These are phyloP conservation scores for Chironomus riparius DNA, from an alignment of 2,888 invertebrate genomes.

Conservation along the genomic window DNA sequence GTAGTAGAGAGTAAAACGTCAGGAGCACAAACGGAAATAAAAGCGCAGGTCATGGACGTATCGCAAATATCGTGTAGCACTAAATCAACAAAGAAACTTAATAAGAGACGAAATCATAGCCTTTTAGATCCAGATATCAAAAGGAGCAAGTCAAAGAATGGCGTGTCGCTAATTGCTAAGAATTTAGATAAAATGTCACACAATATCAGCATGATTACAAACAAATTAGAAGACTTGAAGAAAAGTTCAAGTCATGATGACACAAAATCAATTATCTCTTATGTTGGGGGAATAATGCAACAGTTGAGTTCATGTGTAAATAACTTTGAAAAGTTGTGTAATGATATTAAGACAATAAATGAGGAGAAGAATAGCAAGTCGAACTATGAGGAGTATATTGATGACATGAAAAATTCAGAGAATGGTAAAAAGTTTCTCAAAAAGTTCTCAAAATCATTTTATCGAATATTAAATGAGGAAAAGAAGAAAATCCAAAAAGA, in stretches of 20 bases:
- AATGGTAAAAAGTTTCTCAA: slow-evolving; percentile 38
- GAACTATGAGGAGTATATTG: slow-evolving; percentile 38
- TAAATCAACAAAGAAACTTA: not conserved
- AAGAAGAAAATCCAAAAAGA: not conserved
- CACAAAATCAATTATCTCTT: slow-evolving; percentile 29
- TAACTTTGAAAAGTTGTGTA: slow-evolving; percentile 33
- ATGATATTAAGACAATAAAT: slow-evolving; percentile 4
- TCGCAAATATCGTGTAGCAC: not conserved
- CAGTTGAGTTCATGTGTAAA: slow-evolving; percentile 34
- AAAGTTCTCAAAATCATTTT: slow-evolving; percentile 29
- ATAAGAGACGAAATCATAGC: not conserved
- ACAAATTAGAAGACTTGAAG: slow-evolving; percentile 9
- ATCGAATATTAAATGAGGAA: slow-evolving; percentile 1
- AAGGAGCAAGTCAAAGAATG: not conserved
- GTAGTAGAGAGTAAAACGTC: not conserved
- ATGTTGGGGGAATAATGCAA: slow-evolving; percentile 33
- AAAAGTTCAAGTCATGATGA: slow-evolving; percentile 1
- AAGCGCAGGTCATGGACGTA: not conserved
- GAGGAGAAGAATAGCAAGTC: slow-evolving; percentile 28
- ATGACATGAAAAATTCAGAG: slow-evolving; percentile 36
- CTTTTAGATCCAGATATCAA: not conserved
- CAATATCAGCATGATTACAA: slow-evolving; percentile 13
- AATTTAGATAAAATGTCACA: slow-evolving; percentile 17
- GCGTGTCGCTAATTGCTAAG: not conserved
- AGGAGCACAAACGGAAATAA: not conserved